phyloP scores from a whole-genome alignment of 1,140 invertebrate species.

The Drosophila bipectinata region DNA sequence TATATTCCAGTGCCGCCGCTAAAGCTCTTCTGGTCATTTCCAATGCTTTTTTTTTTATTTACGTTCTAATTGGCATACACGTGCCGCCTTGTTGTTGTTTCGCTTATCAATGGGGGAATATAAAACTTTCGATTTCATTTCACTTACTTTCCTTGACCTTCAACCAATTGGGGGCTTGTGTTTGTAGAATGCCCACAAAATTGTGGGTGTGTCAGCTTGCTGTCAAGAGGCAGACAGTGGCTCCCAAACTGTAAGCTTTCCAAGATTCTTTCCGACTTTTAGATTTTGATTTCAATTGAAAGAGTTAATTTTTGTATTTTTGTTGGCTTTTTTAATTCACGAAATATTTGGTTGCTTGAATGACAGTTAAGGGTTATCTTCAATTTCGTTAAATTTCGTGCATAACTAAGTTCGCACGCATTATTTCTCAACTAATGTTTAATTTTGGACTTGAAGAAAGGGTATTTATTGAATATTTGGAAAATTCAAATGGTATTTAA shows the following conservation, averaged over 20 bases:
- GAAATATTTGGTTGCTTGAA: constrained; percentile 23
- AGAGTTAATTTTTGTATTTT: background rate
- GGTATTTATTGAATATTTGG: background rate
- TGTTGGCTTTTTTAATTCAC: background rate
- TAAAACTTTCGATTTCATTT: constrained; percentile 38
- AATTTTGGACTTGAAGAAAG: constrained; percentile 6
- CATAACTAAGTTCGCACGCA: constrained; percentile 63
- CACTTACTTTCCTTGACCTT: constrained; percentile 60
- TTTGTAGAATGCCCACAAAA: constrained; percentile 1
- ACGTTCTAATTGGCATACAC: constrained; percentile 38
- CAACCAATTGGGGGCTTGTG: constrained; percentile 21
- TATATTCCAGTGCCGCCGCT: constrained; percentile 32
- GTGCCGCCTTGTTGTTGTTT: constrained; percentile 39
- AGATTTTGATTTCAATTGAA: background rate
- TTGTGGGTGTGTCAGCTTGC: constrained; percentile 38
- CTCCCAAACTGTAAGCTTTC: constrained; percentile 51
- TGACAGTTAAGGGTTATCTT: constrained; percentile 15
- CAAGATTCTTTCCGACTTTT: background rate
- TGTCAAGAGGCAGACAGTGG: constrained; percentile 6
- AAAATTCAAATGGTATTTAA: no score
- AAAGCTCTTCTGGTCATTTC: constrained; percentile 31
- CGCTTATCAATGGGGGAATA: constrained; percentile 23
- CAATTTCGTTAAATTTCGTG: constrained; percentile 64
- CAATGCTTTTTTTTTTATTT: constrained; percentile 28
- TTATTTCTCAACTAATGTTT: constrained; percentile 56